These are phyloP conservation scores for Drosophila affinis DNA, from an alignment of 2,888 invertebrate genomes.

Conservation along the genomic window DNA sequence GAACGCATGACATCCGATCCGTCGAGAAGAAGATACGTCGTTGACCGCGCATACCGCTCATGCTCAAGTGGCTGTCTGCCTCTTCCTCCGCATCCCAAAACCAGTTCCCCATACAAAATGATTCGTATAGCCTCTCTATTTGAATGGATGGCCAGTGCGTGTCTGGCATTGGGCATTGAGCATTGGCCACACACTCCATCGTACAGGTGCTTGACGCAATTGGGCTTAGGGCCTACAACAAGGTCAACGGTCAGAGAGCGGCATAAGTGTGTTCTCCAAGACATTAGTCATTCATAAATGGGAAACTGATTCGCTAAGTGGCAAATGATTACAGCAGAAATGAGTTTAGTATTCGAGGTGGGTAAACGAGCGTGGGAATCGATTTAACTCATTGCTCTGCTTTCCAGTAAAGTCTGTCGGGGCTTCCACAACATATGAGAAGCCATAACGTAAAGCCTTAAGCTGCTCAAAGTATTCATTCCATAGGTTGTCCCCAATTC, in stretches of 20 bases:
- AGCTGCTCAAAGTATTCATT: constrained; percentile 11
- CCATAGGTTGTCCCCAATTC: neutral
- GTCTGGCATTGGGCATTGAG: constrained; percentile 16
- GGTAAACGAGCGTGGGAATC: constrained; percentile 29
- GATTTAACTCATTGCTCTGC: constrained; percentile 18
- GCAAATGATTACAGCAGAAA: constrained; percentile 17
- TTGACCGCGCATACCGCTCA: constrained; percentile 44
- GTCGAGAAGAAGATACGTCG: constrained; percentile 42
- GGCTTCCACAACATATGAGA: neutral
- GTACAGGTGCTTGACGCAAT: constrained; percentile 49
- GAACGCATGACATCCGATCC: constrained; percentile 46
- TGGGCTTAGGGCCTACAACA: constrained; percentile 39
- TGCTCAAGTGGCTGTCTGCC: constrained; percentile 11
- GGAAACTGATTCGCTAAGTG: constrained; percentile 5
- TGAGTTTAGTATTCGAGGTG: too few relatives aligned
- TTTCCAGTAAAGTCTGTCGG: neutral
- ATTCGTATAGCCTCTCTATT: constrained; percentile 44
- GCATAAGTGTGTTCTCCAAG: constrained; percentile 9
- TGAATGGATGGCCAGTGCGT: constrained; percentile 23
- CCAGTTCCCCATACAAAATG: constrained; percentile 58
- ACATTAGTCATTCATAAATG: constrained; percentile 59
- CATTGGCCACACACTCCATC: neutral
- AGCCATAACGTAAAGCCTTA: constrained; percentile 25
- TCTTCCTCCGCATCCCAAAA: constrained; percentile 24
- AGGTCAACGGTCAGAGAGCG: constrained; percentile 61